phyloP scores from a whole-genome alignment of 1,140 invertebrate genomes.

The Danaus plexippus region DNA sequence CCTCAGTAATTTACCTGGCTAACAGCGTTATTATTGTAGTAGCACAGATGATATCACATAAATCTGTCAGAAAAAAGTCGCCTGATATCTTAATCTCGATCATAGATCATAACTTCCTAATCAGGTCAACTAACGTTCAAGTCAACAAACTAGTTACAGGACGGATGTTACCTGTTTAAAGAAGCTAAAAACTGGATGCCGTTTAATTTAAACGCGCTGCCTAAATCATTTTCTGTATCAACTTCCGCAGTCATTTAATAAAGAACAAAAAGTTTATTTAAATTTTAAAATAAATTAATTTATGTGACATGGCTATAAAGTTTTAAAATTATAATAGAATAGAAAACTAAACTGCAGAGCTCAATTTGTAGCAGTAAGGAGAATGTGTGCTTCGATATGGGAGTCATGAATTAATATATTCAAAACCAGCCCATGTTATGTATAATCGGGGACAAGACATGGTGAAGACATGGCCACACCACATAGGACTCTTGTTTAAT shows the following conservation, averaged over 20 bases:
- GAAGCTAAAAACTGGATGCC: conserved; percentile 24
- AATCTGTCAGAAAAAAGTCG: conserved; percentile 26
- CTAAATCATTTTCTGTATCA: conserved; percentile 13
- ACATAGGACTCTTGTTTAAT: conserved; percentile 11
- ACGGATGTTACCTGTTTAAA: conserved; percentile 47
- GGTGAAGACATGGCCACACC: neutral
- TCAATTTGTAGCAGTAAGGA: too few relatives aligned
- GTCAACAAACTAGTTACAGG: conserved; percentile 48
- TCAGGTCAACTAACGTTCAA: conserved; percentile 52
- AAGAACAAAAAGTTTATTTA: too few relatives aligned
- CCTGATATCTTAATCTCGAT: conserved; percentile 47
- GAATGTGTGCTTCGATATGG: too few relatives aligned
- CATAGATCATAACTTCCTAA: conserved; percentile 53
- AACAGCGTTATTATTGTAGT: too few relatives aligned
- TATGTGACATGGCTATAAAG: too few relatives aligned
- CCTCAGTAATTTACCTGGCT: too few relatives aligned
- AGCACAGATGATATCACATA: conserved; percentile 5
- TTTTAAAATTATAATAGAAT: too few relatives aligned
- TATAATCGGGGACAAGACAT: conserved; percentile 10
- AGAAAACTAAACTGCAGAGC: too few relatives aligned
- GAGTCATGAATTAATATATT: conserved; percentile 8
- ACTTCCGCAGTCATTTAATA: conserved; percentile 5
- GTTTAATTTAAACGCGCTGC: conserved; percentile 22
- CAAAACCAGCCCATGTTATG: conserved; percentile 12
- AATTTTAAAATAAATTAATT: too few relatives aligned